A percentile compares a stretch with the other conserved stretches of the same genome.
These are phyloP conservation scores for Penelope pileata DNA, from an alignment of 2,113 vertebrate species.

Conservation along the genomic window DNA sequence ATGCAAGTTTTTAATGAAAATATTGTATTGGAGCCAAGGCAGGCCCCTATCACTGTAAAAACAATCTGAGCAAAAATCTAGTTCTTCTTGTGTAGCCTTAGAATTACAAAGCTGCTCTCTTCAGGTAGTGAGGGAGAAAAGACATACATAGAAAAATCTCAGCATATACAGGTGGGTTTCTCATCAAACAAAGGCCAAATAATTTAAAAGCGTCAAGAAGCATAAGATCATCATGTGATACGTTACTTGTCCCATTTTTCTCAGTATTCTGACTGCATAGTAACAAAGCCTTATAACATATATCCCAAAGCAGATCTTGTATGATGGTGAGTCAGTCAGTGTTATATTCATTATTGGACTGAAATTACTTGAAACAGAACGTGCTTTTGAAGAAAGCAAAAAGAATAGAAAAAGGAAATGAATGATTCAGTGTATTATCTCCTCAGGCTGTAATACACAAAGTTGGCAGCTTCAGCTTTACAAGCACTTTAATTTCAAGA, in stretches of 20 bases:
- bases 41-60: neutral
- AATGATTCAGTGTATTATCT: conserved; percentile 74
- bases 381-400: conserved; percentile 64
- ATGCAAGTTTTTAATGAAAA: neutral
- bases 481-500: conserved; percentile 73
- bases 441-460: conserved; percentile 67
- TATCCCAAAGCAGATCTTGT: conserved; percentile 67
- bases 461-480: conserved; percentile 67
- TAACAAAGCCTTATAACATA: conserved; percentile 44
- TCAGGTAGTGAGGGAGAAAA: neutral
- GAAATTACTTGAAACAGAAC: conserved; percentile 69
- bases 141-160: neutral
- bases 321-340: conserved; percentile 40
- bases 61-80: neutral
- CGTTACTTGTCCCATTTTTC: neutral
- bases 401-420: conserved; percentile 69
- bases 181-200: neutral
- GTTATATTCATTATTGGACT: conserved; percentile 68
- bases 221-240: neutral
- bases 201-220: conserved; percentile 12
- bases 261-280: neutral
- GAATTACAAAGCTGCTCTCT: neutral
- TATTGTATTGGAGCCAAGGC: neutral
- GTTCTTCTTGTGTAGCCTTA: neutral
- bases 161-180: neutral